Base-by-base conservation (phyloP, 1,140 invertebrate genomes). In the Acromyrmex heyeri region DNA sequence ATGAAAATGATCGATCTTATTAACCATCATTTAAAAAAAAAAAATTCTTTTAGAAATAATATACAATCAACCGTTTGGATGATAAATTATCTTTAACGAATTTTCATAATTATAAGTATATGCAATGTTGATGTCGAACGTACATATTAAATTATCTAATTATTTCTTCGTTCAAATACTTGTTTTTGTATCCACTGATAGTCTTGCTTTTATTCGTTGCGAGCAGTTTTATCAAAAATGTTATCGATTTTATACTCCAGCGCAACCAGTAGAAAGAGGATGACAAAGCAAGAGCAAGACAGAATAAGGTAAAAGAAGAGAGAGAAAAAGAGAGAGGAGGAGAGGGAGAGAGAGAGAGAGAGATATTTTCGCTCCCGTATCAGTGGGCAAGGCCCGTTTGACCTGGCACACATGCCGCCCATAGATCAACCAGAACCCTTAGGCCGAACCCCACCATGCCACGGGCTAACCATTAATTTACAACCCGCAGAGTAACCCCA, bases 401-500 rank as follows among this genome's bases (percentile, higher is more conserved):
- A 94, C 93, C 93, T 88, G 81, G 92, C 92, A 91, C 91, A 93
- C 92, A 92, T 86, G 89, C 91, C 87, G 88, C 73, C 92, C 92
- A 93, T 95, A 95, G 93, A 95, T 95, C 92, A 95, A 94, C 91
- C 87, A 88, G 90, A 92, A 93, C 93, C 94, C 93, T 94, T 94
- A 94, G 89, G 93, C 88, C 87, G 78, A 91, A 87, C 89, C 90
- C 88, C 88, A 77, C 90, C 88, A 83, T 92, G 88, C 92, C 90
- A 91, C 86, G 91, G 92, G 91, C 92, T 93, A 93, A 94, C 94
- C 94, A 95, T 95, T 94, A 94, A 95, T 95, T 94, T 95, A 95
- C 94, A 95, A 94, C 93, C 94, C 94, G 89, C 94, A 94, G 93
- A 93, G 92, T 94, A 94, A 94, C 93, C 93, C 91, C 90, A 89